Conservation (phyloP, 2,888 invertebrate species). For the Tachystola acroxantha region DNA sequence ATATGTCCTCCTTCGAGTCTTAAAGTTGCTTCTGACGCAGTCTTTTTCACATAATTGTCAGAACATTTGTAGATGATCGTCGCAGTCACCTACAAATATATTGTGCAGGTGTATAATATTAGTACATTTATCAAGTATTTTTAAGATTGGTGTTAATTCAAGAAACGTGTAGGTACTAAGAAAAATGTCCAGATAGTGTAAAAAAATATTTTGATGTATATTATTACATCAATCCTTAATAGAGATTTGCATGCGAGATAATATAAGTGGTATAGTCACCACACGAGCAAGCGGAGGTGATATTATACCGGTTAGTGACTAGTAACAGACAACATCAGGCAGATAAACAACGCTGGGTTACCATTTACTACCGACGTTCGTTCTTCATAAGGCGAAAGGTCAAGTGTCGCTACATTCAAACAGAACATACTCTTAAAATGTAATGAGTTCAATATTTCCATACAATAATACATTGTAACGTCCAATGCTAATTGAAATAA, state of each 20-base stretch:
- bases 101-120: too few relatives aligned
- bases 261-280: too few relatives aligned
- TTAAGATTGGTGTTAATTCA: too few relatives aligned
- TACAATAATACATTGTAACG: slow-evolving; percentile 68
- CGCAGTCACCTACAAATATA: too few relatives aligned
- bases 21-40: slow-evolving; percentile 28
- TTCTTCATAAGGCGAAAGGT: slow-evolving; percentile 42
- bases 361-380: neutral
- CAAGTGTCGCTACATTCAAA: slow-evolving; percentile 46
- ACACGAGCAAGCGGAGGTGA: too few relatives aligned
- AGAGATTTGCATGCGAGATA: too few relatives aligned
- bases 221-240: too few relatives aligned
- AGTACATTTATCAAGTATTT: too few relatives aligned
- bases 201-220: too few relatives aligned
- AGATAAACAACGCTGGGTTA: neutral
- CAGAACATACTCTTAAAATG: slow-evolving; percentile 44
- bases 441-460: slow-evolving; percentile 66
- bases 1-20: slow-evolving; percentile 42
- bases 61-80: neutral
- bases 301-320: too few relatives aligned
- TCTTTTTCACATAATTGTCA: slow-evolving; percentile 21
- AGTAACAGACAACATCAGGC: neutral
- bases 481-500: slow-evolving; percentile 59
- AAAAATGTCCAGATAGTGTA: too few relatives aligned
- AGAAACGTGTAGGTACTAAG: too few relatives aligned